Evolutionary conservation across 2,888 invertebrate species (phyloP).

Genomic region (Volucella zonaria): DNA sequence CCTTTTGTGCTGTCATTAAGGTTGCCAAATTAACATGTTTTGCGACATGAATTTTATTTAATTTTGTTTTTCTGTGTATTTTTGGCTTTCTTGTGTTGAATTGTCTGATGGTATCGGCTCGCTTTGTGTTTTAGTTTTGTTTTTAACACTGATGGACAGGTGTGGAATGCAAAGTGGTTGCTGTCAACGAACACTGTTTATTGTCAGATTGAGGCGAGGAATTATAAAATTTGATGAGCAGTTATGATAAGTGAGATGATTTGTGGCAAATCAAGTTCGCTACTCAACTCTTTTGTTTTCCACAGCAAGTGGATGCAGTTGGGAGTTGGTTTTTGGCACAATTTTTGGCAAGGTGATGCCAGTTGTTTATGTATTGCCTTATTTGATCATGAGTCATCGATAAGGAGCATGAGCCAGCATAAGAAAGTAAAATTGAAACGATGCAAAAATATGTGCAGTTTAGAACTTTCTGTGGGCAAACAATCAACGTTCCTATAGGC

Average conservation of each 20-base stretch:
- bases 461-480: too few species aligned
- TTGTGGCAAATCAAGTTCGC: constrained; percentile 39
- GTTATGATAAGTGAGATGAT: constrained; percentile 33
- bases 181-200: constrained; percentile 62
- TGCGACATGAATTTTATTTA: constrained; percentile 43
- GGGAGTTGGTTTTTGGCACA: too few species aligned
- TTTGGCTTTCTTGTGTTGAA: constrained; percentile 12
- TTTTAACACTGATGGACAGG: constrained; percentile 49
- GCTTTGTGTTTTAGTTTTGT: constrained; percentile 21
- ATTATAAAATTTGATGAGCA: constrained; percentile 48
- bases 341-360: too few species aligned
- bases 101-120: constrained; percentile 44
- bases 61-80: constrained; percentile 35
- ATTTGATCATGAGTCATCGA: too few species aligned
- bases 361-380: too few species aligned
- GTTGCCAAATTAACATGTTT: constrained; percentile 70
- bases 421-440: too few species aligned
- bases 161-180: constrained; percentile 69
- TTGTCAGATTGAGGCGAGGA: constrained; percentile 43
- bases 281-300: constrained; percentile 42
- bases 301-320: not conserved
- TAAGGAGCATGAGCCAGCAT: too few species aligned
- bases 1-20: constrained; percentile 59
- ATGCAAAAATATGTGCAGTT: too few species aligned
- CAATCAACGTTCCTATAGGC: too few species aligned